Evolutionary conservation across 2,888 invertebrate species (phyloP), one percentile per base, ranked within the genome.

Genomic region (Nudaria mundana): DNA sequence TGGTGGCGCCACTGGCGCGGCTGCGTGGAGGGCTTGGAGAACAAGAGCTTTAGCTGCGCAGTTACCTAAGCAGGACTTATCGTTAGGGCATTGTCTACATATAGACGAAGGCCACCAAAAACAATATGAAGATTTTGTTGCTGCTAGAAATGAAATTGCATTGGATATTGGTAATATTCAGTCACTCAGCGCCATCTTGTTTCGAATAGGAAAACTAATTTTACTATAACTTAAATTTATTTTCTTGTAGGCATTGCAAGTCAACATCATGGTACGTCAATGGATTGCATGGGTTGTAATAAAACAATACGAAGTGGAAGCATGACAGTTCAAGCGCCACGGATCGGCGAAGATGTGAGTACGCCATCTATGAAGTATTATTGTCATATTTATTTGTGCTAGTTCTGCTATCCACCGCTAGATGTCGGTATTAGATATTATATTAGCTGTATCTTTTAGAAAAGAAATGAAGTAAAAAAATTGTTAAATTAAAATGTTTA

Each of bases 61-160:
- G 86, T 90, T 99, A 68, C 99, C 99, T 25, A 95, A 95, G 77
- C 98, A 98, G 87, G 99, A 99, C 78, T 91, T 98, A 43, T 95
- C 97, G 5, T 88, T 96, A 60, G 93, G 94, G 37, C 97, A 97
- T 75, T 98, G 98, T 82, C 93, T 94, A 70, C 95, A 97, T 76
- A 91, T 98, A 43, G 95, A 95, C 52, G 90, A 93, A 11, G 91
- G 92, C 66, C 93, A 95, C 71, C 91, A 92, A 67, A 92, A 93
- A 55, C 94, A 95, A 65, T 98, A 95, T 77, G 95, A 97, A 83
- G 97, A 98, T 81, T 99, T 99, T 81, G 94, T 98, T 59, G 93
- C 96, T 34, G 95, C 96, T 37, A 91, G 99, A 36, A 98, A 99
- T 81, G 97, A 98, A 89, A 95, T 97, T 63, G 97, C 98, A 25